Conservation (phyloP, 2,888 invertebrate species). For the Tortrix viridana region DNA sequence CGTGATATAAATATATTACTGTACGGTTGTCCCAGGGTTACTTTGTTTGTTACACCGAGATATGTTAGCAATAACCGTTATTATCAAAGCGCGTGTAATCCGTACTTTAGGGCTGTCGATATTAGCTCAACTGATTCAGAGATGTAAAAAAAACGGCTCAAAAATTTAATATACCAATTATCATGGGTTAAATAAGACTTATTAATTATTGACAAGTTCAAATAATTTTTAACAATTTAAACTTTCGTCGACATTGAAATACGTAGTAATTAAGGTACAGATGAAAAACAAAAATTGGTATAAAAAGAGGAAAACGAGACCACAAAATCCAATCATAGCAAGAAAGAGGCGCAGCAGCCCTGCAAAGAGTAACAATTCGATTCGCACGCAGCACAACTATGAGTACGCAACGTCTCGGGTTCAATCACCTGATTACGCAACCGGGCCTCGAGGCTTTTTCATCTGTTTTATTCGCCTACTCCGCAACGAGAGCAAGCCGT, state of each 20-base stretch:
- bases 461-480: slow-evolving; percentile 45
- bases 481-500: slow-evolving; percentile 48
- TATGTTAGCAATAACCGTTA: slow-evolving; percentile 31
- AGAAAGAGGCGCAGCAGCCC: slow-evolving; percentile 27
- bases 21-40: slow-evolving; percentile 14
- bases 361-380: slow-evolving; percentile 54
- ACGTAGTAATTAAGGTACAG: neutral
- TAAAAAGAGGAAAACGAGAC: slow-evolving; percentile 3
- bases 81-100: slow-evolving; percentile 24
- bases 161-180: too few relatives aligned
- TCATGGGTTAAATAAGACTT: too few relatives aligned
- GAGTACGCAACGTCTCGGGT: slow-evolving; percentile 54
- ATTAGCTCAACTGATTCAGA: neutral
- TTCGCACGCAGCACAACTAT: slow-evolving; percentile 56
- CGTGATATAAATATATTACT: slow-evolving; percentile 15
- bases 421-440: slow-evolving; percentile 70
- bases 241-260: too few relatives aligned
- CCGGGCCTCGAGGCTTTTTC: slow-evolving; percentile 53
- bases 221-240: too few relatives aligned
- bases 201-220: too few relatives aligned
- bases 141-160: neutral
- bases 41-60: slow-evolving; percentile 24
- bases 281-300: neutral
- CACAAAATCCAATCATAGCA: slow-evolving; percentile 3
- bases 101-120: slow-evolving; percentile 18